A percentile compares a stretch with the other conserved stretches of the same genome.
These are phyloP conservation scores for Enhydra lutris DNA, from an alignment of 2,113 vertebrate genomes.

Conservation along the genomic window DNA sequence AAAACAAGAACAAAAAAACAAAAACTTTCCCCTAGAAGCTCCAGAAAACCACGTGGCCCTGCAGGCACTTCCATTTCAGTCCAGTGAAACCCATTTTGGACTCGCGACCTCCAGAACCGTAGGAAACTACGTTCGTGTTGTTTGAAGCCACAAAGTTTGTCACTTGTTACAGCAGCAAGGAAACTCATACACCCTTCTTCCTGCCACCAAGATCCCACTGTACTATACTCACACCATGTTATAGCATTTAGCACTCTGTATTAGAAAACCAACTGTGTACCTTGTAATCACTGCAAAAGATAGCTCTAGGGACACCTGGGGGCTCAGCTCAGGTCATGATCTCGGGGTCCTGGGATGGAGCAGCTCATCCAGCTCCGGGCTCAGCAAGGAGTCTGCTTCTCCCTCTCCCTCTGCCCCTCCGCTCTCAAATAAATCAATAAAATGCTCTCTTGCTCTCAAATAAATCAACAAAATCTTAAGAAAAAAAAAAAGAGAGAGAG, in stretches of 20 bases:
- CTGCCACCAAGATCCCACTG: rapidly evolving
- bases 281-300: neutral
- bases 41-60: neutral
- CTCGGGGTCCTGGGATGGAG: neutral
- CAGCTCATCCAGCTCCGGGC: neutral
- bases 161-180: neutral
- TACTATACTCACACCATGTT: neutral
- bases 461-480: neutral
- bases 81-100: neutral
- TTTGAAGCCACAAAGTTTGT: neutral
- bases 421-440: too few species aligned
- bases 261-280: neutral
- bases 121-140: neutral
- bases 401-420: neutral
- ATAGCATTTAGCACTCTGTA: neutral
- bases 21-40: too few species aligned
- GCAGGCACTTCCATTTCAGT: neutral
- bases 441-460: neutral
- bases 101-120: too few species aligned
- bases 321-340: neutral
- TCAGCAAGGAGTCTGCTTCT: neutral
- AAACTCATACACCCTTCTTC: neutral
- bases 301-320: neutral
- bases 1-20: too few species aligned
- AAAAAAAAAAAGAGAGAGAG: too few species aligned